Evolutionary conservation across 2,113 vertebrate species (phyloP).

Genomic region (Ceuthmochares aereus): DNA sequence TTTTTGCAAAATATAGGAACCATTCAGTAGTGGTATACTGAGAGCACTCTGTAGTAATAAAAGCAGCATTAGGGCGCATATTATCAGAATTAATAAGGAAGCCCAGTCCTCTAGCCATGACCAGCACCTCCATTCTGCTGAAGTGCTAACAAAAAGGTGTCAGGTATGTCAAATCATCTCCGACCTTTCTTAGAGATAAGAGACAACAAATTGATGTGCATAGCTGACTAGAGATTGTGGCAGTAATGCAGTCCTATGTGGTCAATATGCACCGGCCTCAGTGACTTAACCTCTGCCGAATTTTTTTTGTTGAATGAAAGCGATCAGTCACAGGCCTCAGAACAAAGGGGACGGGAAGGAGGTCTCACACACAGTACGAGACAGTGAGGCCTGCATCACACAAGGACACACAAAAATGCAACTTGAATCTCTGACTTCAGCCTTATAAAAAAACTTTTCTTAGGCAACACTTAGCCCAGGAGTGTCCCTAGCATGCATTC

Average conservation of each 20-base stretch:
- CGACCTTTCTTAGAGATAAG: not conserved
- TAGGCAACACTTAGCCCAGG: not conserved
- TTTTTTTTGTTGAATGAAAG: not conserved
- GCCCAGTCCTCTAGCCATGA: not conserved
- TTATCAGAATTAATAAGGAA: not conserved
- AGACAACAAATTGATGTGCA: not conserved
- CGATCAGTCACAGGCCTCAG: not conserved
- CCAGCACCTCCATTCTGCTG: not conserved
- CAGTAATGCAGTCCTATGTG: not conserved
- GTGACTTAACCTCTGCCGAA: not conserved
- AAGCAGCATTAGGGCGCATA: not conserved
- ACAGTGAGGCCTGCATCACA: not conserved
- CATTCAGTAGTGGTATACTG: not conserved
- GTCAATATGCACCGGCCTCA: not conserved
- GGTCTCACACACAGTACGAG: not conserved
- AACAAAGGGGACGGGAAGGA: not conserved
- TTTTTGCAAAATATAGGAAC: not conserved
- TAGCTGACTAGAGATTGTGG: not conserved
- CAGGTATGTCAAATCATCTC: not conserved
- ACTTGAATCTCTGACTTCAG: constrained; percentile 18
- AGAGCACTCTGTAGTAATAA: not conserved
- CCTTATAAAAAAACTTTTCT: constrained; percentile 24
- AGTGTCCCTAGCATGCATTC: not conserved
- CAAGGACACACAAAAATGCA: not conserved
- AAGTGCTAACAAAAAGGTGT: not conserved